Conservation (phyloP, 2,797 vertebrate genomes). For the Channa striata region DNA sequence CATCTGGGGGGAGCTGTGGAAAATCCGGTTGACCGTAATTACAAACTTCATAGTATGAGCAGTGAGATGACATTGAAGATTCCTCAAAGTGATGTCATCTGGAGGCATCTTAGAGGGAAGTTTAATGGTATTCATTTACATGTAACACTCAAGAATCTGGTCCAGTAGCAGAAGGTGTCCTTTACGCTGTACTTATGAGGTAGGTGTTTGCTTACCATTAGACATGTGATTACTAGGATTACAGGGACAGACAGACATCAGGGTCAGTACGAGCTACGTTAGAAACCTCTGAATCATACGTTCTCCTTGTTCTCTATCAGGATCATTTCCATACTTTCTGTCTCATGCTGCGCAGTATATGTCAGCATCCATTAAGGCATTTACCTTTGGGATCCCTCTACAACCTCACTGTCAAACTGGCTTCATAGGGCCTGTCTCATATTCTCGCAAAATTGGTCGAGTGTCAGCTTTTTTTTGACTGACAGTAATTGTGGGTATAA, state of each 20-base stretch:
- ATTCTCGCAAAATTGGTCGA: constrained; percentile 30
- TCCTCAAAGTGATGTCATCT: too few species aligned
- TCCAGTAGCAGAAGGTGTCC: too few species aligned
- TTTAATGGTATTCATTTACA: too few species aligned
- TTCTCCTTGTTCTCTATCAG: constrained; percentile 2
- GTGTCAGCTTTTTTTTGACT: constrained; percentile 46
- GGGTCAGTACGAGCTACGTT: constrained; percentile 4
- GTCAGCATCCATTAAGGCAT: constrained; percentile 2
- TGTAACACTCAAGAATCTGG: too few species aligned
- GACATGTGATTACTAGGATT: neutral
- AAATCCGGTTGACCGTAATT: too few species aligned
- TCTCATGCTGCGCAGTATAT: neutral
- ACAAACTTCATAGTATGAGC: too few species aligned
- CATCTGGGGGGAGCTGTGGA: too few species aligned
- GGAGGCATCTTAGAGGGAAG: too few species aligned
- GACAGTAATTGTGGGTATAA: constrained; percentile 60
- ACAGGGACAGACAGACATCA: constrained; percentile 2
- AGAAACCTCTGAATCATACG: constrained; percentile 8
- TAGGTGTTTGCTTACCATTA: neutral
- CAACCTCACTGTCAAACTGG: constrained; percentile 1
- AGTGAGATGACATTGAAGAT: too few species aligned
- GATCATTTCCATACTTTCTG: neutral
- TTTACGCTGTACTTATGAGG: neutral
- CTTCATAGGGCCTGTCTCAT: constrained; percentile 7
- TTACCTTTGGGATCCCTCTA: neutral